These are phyloP conservation scores for Iphiclides podalirius DNA, from an alignment of 2,888 invertebrate genomes.

Conservation along the genomic window DNA sequence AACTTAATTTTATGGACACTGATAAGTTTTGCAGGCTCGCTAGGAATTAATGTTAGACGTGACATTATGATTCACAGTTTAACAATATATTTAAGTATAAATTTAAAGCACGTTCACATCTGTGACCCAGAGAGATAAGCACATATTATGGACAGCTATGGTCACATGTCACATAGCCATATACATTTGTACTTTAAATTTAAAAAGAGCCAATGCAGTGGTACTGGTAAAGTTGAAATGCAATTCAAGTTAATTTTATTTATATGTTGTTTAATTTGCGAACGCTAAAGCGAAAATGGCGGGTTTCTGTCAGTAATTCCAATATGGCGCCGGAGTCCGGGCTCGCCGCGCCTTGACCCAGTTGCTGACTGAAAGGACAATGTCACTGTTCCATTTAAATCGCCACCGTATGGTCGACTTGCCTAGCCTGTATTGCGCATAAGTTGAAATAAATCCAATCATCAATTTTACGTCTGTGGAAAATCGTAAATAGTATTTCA, in stretches of 20 bases:
- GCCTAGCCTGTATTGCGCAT: slow-evolving; percentile 14
- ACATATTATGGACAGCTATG: not conserved
- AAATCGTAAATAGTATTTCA: not conserved
- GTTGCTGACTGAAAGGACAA: slow-evolving; percentile 34
- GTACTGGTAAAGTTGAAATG: not conserved
- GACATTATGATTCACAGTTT: no score
- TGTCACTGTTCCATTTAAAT: slow-evolving; percentile 28
- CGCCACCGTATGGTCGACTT: slow-evolving; percentile 9
- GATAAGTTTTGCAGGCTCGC: no score
- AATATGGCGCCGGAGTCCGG: slow-evolving; percentile 23
- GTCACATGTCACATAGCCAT: not conserved
- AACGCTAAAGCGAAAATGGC: slow-evolving; percentile 13
- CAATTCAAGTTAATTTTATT: not conserved
- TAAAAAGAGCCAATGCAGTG: not conserved
- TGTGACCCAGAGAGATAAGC: slow-evolving; percentile 1
- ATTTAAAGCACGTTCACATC: not conserved
- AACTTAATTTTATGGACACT: no score
- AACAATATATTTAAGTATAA: no score
- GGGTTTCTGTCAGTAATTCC: slow-evolving; percentile 10
- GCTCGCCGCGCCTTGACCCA: slow-evolving; percentile 38
- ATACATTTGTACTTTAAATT: not conserved
- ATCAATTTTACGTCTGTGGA: not conserved
- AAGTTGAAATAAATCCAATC: not conserved
- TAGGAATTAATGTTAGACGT: no score
- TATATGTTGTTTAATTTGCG: not conserved